These are phyloP conservation scores for Drosophila navojoa DNA, from an alignment of 1,140 invertebrate genomes.

Conservation along the genomic window DNA sequence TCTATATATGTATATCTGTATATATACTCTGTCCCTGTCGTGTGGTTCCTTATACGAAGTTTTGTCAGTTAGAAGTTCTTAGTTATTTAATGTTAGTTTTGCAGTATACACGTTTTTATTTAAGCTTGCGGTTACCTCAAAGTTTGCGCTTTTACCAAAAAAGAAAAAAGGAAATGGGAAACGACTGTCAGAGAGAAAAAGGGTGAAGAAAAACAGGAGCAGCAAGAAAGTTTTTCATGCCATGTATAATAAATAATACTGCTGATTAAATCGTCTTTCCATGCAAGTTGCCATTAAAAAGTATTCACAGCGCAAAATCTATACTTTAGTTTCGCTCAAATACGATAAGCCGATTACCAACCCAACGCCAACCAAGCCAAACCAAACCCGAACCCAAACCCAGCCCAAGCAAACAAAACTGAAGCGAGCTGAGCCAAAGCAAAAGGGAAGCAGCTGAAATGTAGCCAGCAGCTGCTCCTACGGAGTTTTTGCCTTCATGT, in stretches of 20 bases:
- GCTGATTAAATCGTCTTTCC: constrained; percentile 77
- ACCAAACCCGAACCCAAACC: constrained; percentile 29
- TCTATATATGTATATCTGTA: background rate
- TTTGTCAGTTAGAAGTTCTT: constrained; percentile 62
- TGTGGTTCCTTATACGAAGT: constrained; percentile 44
- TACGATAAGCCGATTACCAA: constrained; percentile 78
- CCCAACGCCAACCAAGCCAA: constrained; percentile 19
- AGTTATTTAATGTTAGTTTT: constrained; percentile 58
- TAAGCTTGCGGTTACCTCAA: constrained; percentile 54
- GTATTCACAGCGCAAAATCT: constrained; percentile 78
- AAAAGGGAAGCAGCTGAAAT: constrained; percentile 53
- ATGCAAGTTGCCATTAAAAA: constrained; percentile 78
- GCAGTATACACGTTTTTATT: constrained; percentile 60
- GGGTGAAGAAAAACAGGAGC: constrained; percentile 14
- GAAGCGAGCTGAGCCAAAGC: constrained; percentile 24
- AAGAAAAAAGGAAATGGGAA: constrained; percentile 3
- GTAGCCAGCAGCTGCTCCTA: constrained; percentile 42
- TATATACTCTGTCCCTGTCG: constrained; percentile 11
- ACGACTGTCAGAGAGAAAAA: background rate
- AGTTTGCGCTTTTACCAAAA: constrained; percentile 28
- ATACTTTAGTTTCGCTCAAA: constrained; percentile 75
- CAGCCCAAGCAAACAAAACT: constrained; percentile 24
- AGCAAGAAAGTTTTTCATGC: constrained; percentile 62
- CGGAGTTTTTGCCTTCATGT: constrained; percentile 46
- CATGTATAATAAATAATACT: constrained; percentile 80